Evolutionary conservation across 2,797 vertebrate species (phyloP).

Genomic region (Peromyscus aztecus): DNA sequence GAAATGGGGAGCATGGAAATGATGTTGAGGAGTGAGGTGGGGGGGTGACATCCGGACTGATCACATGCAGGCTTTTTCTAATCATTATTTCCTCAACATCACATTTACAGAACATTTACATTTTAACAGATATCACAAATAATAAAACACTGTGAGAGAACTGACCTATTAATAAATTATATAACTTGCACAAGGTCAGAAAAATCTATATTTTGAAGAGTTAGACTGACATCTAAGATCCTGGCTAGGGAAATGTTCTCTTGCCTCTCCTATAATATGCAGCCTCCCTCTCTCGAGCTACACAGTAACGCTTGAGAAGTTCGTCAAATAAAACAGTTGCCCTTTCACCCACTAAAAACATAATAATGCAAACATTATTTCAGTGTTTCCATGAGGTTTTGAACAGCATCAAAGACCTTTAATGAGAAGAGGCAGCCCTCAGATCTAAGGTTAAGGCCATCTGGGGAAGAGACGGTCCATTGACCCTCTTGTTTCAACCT

Average conservation of each 20-base stretch:
- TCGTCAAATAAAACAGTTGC: not conserved
- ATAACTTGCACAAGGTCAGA: not conserved
- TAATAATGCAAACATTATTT: not conserved
- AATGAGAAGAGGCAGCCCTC: not conserved
- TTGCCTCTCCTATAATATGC: not conserved
- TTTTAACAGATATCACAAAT: not conserved
- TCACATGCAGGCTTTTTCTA: not conserved
- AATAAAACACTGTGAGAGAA: not conserved
- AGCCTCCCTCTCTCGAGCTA: not conserved
- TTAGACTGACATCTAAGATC: constrained; percentile 12
- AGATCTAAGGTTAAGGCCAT: not conserved
- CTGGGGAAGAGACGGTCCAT: not conserved
- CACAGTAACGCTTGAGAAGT: not conserved
- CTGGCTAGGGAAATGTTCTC: not conserved
- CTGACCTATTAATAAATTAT: not conserved
- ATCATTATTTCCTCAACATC: not conserved
- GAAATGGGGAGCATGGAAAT: not conserved
- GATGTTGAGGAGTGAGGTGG: not conserved
- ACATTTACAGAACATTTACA: not conserved
- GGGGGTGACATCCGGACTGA: not conserved
- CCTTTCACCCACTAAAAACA: not conserved
- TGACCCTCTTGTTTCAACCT: not conserved
- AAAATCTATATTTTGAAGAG: constrained; percentile 46
- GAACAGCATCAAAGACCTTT: not conserved
- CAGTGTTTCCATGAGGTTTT: constrained; percentile 3